Percentiles rank a stretch among this genome's conserved stretches.
phyloP scores from a whole-genome alignment of 2,113 vertebrate genomes.

The Scortum barcoo region DNA sequence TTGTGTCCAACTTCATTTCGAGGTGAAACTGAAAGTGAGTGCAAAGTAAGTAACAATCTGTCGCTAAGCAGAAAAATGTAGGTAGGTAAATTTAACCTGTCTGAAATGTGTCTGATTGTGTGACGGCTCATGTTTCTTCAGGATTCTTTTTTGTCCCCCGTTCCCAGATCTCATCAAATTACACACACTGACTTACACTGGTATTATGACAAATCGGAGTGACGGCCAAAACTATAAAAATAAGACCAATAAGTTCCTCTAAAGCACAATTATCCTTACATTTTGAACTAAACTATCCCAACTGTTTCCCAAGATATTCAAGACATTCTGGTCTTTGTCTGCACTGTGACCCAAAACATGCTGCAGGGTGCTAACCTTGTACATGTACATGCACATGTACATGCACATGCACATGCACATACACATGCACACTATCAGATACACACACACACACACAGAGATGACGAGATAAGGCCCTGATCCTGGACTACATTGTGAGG shows the following conservation, averaged over 20 bases:
- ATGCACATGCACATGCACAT: background rate
- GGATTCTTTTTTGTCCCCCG: too few relatives aligned
- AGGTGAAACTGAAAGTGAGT: background rate
- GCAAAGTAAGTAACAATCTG: background rate
- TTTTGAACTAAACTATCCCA: background rate
- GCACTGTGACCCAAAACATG: background rate
- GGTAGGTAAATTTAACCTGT: background rate
- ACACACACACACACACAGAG: slow-evolving; percentile 41
- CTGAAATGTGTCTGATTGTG: background rate
- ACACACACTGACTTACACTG: background rate
- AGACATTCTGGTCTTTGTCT: background rate
- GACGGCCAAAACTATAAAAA: background rate
- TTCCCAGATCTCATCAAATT: background rate
- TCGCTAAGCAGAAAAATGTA: background rate
- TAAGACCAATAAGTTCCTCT: background rate
- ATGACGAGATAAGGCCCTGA: slow-evolving; percentile 61
- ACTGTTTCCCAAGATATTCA: too few relatives aligned
- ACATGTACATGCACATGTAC: background rate
- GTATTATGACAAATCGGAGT: background rate
- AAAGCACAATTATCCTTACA: background rate
- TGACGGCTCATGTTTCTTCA: background rate
- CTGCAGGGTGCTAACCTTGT: background rate
- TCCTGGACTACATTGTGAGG: slow-evolving; percentile 67
- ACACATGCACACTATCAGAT: slow-evolving; percentile 26
- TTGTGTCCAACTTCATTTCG: background rate